Evolutionary conservation across 1,140 invertebrate species (phyloP), one percentile per base, ranked within the genome.

Genomic region (Drosophila funebris): DNA sequence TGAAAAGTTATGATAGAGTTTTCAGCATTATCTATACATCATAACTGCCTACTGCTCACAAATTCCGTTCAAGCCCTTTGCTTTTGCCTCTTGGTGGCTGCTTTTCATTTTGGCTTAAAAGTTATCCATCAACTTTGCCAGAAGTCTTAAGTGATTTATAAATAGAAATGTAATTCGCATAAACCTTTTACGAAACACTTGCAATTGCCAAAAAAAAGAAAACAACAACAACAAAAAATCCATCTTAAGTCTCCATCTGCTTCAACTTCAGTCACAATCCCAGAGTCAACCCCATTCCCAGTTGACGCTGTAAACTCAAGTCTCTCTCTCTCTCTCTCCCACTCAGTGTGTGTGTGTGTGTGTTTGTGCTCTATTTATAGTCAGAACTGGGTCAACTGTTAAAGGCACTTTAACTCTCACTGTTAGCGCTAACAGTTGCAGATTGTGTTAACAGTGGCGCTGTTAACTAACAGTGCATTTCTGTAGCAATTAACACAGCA

Each of bases 381-480:
- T 50, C 60, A 64, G 66, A 85, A 85, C 78, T 85, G 83, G 82
- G 82, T 85, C 82, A 85, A 78, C 71, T 73, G 56, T 56, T 54
- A 53, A 27, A 41, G 16, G 48, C 46, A 39, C 41, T 41, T 53
- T 73, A 44, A 41, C 69, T 58, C 61, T 13, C 9, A 24, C 52
- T 73, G 50, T 46, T 50, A 60, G 8, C 48, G 41, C 53, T 63
- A 67, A 54, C 73, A 73, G 46, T 33, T 33, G 31, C 31, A 33
- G 31, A 3, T 31, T 31, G 29, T 2, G 31, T 33, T 33, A 33
- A 33, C 31, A 33, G 31, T 11, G n/a, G 3, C 4, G 33, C 11
- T 46, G 44, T 29, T 29, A 48, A 29, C 5, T 68, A 68, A 48
- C 63, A 61, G 53, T 13, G 36, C 31, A 69, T 68, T 69, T 46